phyloP scores from a whole-genome alignment of 2,113 vertebrate species.

The Notechis scutatus region DNA sequence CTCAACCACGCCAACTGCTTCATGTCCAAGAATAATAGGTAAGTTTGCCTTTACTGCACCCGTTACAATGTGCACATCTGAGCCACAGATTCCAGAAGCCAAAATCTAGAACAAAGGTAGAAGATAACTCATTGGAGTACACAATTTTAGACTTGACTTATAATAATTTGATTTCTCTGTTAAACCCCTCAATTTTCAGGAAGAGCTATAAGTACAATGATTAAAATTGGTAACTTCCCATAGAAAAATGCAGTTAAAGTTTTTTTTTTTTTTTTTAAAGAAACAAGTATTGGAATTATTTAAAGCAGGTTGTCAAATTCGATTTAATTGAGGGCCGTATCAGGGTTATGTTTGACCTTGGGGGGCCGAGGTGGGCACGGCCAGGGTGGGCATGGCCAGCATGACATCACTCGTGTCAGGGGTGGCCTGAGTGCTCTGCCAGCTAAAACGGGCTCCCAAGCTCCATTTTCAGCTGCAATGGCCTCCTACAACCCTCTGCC shows the following conservation, averaged over 20 bases:
- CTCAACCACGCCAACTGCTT: conserved; percentile 83
- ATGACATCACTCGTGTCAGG: too few relatives aligned
- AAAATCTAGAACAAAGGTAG: conserved; percentile 59
- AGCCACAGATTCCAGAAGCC: conserved; percentile 86
- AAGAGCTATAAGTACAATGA: background rate
- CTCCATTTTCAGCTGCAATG: too few relatives aligned
- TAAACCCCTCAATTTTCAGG: background rate
- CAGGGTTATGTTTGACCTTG: too few relatives aligned
- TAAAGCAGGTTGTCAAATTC: background rate
- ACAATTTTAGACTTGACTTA: background rate
- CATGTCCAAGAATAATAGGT: conserved; percentile 84
- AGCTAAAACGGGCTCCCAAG: too few relatives aligned
- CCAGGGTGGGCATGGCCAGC: too few relatives aligned
- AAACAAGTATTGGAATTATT: background rate
- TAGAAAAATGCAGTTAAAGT: background rate
- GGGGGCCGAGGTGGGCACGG: too few relatives aligned
- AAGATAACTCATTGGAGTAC: background rate
- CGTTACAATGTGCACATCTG: conserved; percentile 73
- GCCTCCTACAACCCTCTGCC: too few relatives aligned
- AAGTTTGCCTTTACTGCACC: conserved; percentile 67
- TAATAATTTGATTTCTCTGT: background rate
- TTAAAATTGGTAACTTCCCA: background rate
- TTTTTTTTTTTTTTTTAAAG: background rate
- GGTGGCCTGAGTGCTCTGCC: too few relatives aligned
- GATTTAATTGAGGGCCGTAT: too few relatives aligned